A percentile compares a stretch with the other conserved stretches of the same genome.
phyloP scores from a whole-genome alignment of 2,797 vertebrate species.

The Labeo calbasu region DNA sequence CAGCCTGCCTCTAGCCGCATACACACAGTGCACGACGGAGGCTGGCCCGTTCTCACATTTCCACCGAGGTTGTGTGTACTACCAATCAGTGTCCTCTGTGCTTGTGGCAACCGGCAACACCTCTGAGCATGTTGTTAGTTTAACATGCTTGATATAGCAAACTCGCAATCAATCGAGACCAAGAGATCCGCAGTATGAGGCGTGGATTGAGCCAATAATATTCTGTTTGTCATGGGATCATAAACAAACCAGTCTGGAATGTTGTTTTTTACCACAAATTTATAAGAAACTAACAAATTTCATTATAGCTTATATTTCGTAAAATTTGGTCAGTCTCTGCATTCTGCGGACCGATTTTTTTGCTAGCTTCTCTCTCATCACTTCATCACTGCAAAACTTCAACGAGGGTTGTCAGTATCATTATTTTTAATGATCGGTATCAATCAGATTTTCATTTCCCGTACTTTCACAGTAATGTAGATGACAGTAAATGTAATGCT shows the following conservation, averaged over 20 bases:
- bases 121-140: constrained; percentile 17
- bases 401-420: not conserved
- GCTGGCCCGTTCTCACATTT: not conserved
- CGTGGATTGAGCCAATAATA: not conserved
- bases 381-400: not conserved
- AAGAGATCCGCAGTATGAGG: not conserved
- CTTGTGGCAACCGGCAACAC: not conserved
- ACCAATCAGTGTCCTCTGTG: constrained; percentile 18
- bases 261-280: not conserved
- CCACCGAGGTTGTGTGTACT: not conserved
- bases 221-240: not conserved
- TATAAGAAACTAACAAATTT: not conserved
- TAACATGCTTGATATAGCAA: constrained; percentile 5
- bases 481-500: not conserved
- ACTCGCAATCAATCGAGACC: not conserved
- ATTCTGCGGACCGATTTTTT: not conserved
- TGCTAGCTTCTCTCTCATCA: not conserved
- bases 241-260: not conserved
- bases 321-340: too few relatives aligned
- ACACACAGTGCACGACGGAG: constrained; percentile 6
- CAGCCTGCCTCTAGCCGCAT: constrained; percentile 31
- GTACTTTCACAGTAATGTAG: not conserved
- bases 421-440: not conserved
- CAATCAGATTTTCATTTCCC: not conserved
- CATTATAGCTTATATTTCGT: not conserved